Evolutionary conservation across 1,140 invertebrate species (phyloP), one percentile per base, ranked within the genome.

Genomic region (Gryllus bimaculatus): DNA sequence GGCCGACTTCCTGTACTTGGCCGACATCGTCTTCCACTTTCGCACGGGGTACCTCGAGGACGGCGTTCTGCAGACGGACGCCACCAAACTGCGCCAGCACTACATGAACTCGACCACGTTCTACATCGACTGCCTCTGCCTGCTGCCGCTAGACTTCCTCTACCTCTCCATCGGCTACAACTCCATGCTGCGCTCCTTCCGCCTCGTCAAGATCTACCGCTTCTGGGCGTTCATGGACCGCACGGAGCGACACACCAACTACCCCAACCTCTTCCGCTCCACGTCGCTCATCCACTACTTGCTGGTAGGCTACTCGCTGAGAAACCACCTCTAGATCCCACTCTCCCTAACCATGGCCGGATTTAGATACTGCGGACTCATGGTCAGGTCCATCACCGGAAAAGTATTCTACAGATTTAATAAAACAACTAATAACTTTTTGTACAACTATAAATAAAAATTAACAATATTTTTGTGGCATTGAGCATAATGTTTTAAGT

Each of bases 71-170:
- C 97, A 99, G 86, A 99, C 97, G 48, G 96, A 99, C 87, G 90
- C 95, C 39, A 91, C 91, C 7, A 98, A 98, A 86, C 87, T 99
- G 79, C 90, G 97, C 78, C 93, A 96, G 82, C 96, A 99, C 86
- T 99, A 99, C 87, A 98, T 98, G 93, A 99, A 99, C 89, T 97
- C 96, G 81, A 99, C 97, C 78, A 96, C 94, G 75, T 99, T 99
- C 89, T 99, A 99, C 90, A 96, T 99, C 86, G 98, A 99, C 90
- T 98, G 96, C 87, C 90, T 99, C 85, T 99, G 97, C 90, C 91
- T 99, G 84, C 88, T 99, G 84, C 98, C 98, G 81, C 90, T 99
- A 84, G 98, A 99, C 89, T 98, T 98, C 89, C 92, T 99, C 82
- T 99, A 99, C 88, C 89, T 99, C 83, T 98, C 97, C 84, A 96